These are phyloP conservation scores for Drosophila funebris DNA, from an alignment of 1,140 invertebrate species.

Conservation along the genomic window DNA sequence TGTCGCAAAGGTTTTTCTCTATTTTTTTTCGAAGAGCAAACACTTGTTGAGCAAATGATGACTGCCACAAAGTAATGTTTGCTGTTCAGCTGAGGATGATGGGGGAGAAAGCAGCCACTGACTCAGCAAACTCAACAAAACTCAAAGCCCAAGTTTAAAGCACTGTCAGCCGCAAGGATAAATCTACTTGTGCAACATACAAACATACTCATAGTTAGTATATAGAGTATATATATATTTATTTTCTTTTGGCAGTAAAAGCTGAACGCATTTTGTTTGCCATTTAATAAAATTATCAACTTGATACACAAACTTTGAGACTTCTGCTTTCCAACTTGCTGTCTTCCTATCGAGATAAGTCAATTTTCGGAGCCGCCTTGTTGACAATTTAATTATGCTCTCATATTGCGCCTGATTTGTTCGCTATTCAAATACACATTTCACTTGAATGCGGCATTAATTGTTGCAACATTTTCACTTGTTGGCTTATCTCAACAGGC, in stretches of 20 bases:
- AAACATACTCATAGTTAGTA: slow-evolving; percentile 5
- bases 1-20: slow-evolving; percentile 67
- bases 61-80: slow-evolving; percentile 77
- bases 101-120: slow-evolving; percentile 33
- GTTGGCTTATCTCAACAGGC: slow-evolving; percentile 4
- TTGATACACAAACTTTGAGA: slow-evolving; percentile 57
- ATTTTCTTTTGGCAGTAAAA: slow-evolving; percentile 34
- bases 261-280: slow-evolving; percentile 57
- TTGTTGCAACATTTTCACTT: slow-evolving; percentile 61
- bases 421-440: slow-evolving; percentile 62
- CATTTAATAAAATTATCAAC: slow-evolving; percentile 74
- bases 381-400: slow-evolving; percentile 68
- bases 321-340: slow-evolving; percentile 33
- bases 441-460: slow-evolving; percentile 65
- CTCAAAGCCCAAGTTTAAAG: slow-evolving; percentile 21
- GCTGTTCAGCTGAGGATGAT: slow-evolving; percentile 49
- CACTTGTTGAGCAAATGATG: slow-evolving; percentile 80
- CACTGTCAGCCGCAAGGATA: slow-evolving; percentile 10
- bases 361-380: slow-evolving; percentile 47
- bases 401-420: slow-evolving; percentile 53
- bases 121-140: slow-evolving; percentile 37
- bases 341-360: slow-evolving; percentile 51
- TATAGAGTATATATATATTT: neutral
- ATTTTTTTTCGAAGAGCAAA: slow-evolving; percentile 66
- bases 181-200: slow-evolving; percentile 22